A percentile compares a stretch with the other conserved stretches of the same genome.
These are phyloP conservation scores for Chrysotoxum bicinctum DNA, from an alignment of 2,888 invertebrate genomes.

Conservation along the genomic window DNA sequence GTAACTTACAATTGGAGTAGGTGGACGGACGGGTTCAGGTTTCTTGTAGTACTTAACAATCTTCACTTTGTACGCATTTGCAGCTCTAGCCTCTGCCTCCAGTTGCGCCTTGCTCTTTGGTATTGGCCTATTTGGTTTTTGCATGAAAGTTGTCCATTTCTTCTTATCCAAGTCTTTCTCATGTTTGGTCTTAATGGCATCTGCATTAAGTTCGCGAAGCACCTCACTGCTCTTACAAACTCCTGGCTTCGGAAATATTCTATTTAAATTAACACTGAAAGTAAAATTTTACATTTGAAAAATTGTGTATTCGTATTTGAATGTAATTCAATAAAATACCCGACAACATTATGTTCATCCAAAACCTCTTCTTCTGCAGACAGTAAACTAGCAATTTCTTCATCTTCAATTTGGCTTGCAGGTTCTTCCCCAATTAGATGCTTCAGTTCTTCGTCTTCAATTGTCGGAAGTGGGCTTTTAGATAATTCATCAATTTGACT, in stretches of 20 bases:
- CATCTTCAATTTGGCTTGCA: constrained; percentile 83
- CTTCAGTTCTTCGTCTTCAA: constrained; percentile 28
- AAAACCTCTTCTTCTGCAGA: constrained; percentile 87
- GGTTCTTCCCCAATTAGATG: constrained; percentile 74
- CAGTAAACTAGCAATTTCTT: constrained; percentile 86
- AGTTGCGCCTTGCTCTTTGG: constrained; percentile 82
- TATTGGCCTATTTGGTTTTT: constrained; percentile 87
- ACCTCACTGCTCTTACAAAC: constrained; percentile 87
- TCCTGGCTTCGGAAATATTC: constrained; percentile 85
- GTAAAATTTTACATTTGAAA: constrained; percentile 60
- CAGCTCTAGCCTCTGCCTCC: constrained; percentile 78
- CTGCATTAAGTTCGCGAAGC: constrained; percentile 85
- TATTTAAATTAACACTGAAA: constrained; percentile 87
- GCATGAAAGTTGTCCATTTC: constrained; percentile 89
- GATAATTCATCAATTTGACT: constrained; percentile 30
- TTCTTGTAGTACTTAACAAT: constrained; percentile 82
- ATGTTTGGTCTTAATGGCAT: constrained; percentile 82
- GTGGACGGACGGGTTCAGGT: constrained; percentile 59
- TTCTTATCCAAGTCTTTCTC: constrained; percentile 84
- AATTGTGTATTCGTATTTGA: constrained; percentile 26
- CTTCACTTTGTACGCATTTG: constrained; percentile 83
- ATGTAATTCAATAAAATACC: constrained; percentile 80
- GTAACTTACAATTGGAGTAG: constrained; percentile 57
- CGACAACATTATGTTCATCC: constrained; percentile 86
- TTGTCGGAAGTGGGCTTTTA: background rate